Base-by-base conservation (phyloP, 2,888 invertebrate genomes). In the Eumacrocentrus americanus region DNA sequence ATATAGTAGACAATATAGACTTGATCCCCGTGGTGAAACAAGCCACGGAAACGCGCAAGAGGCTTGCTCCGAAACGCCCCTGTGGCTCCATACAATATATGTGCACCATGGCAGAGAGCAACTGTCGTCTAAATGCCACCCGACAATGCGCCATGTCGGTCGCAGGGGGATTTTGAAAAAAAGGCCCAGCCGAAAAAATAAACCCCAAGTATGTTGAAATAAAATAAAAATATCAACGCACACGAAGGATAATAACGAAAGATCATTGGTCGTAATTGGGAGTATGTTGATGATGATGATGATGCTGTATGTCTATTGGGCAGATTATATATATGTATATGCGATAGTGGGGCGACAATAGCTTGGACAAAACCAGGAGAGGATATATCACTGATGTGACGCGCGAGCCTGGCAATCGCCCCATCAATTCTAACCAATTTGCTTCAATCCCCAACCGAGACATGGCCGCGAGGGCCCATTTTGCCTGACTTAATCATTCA, bases 401-500 rank as follows among this genome's bases (percentile, higher is more conserved):
- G 54, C 54, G 54, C 34, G 54, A 54, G 54, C 34, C 54, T 16
- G 54, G 29, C 54, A 51, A 51, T 51, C 6, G 37, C 20, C 20
- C 18, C 22, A 46, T 22, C 55, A 60, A 60, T 60, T 60, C 42
- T 55, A 60, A 70, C 72, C 79, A 79, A 80, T 80, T 80, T 80
- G 74, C 75, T 76, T 77, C 75, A 79, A 79, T 79, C 75, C 69
- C 63, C 69, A 69, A 18, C 47, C 40, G 35, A 18, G 70, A 65
- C 67, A 75, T 70, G 71, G 71, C 70, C 70, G 65, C 50, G 62
- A 65, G 70, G 69, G 72, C 72, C 74, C 76, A 77, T 77, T 78
- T 77, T 74, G 72, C 69, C 72, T 71, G 54, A 60, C 67, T 70
- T 70, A 67, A 66, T 29, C 29, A 29, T 63, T 67, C 63, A 60